phyloP scores from a whole-genome alignment of 2,888 invertebrate species.

The Callinectes sapidus region DNA sequence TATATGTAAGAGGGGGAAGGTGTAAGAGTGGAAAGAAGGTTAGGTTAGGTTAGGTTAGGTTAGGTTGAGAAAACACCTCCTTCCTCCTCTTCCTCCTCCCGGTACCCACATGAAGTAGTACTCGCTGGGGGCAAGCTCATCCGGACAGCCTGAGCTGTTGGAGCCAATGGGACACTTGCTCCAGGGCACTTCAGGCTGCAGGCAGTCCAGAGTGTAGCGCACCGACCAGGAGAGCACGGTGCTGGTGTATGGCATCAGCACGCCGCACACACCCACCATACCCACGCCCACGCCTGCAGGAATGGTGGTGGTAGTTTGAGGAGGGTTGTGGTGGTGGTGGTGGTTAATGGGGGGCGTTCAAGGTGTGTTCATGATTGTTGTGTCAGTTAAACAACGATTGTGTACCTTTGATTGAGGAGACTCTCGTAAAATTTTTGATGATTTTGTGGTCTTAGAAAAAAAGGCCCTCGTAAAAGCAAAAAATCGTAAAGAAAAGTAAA shows the following conservation, averaged over 20 bases:
- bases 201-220: constrained; percentile 50
- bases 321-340: too few relatives aligned
- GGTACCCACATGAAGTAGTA: constrained; percentile 63
- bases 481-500: too few relatives aligned
- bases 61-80: too few relatives aligned
- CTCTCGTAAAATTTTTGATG: too few relatives aligned
- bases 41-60: too few relatives aligned
- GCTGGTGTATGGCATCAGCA: constrained; percentile 55
- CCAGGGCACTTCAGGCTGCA: constrained; percentile 55
- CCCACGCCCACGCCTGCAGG: constrained; percentile 64
- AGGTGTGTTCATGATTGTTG: background rate
- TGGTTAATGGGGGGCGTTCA: background rate
- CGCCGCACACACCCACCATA: constrained; percentile 51
- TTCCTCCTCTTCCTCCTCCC: background rate
- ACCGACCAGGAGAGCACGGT: constrained; percentile 49
- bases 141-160: background rate
- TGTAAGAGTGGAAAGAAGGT: too few relatives aligned
- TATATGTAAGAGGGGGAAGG: too few relatives aligned
- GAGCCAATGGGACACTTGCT: constrained; percentile 43
- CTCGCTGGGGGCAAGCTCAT: constrained; percentile 36
- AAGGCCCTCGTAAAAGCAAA: too few relatives aligned
- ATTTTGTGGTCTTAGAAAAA: too few relatives aligned
- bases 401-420: too few relatives aligned
- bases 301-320: background rate
- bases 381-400: too few relatives aligned